phyloP scores from a whole-genome alignment of 1,140 invertebrate species.

The Drosophila bocki region DNA sequence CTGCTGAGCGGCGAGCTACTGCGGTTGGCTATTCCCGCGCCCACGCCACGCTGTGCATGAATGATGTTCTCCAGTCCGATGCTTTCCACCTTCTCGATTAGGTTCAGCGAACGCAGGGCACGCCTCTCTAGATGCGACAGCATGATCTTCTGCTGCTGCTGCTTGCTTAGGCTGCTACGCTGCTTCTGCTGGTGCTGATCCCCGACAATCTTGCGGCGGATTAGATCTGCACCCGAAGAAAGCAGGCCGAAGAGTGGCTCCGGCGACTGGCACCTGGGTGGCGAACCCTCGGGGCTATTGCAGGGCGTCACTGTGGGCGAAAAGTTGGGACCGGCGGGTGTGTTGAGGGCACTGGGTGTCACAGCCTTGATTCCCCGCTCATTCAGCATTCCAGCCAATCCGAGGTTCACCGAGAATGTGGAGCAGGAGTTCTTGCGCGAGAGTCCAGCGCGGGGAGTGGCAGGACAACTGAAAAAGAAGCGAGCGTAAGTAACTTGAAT shows the following conservation, averaged over 20 bases:
- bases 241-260: conserved; percentile 88
- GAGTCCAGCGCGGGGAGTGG: conserved; percentile 87
- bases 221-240: conserved; percentile 90
- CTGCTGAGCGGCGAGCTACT: conserved; percentile 88
- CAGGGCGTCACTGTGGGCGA: conserved; percentile 93
- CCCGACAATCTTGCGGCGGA: conserved; percentile 89
- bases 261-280: conserved; percentile 87
- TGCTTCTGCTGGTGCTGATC: conserved; percentile 77
- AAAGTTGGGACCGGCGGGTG: conserved; percentile 89
- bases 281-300: conserved; percentile 89
- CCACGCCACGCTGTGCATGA: conserved; percentile 85
- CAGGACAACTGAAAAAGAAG: conserved; percentile 79
- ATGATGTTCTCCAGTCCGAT: conserved; percentile 90
- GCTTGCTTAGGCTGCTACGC: conserved; percentile 73
- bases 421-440: conserved; percentile 90
- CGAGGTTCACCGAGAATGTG: conserved; percentile 92
- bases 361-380: conserved; percentile 92
- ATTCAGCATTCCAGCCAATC: conserved; percentile 92
- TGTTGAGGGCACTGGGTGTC: conserved; percentile 88
- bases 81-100: conserved; percentile 89
- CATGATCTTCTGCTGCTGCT: conserved; percentile 84
- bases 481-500: not conserved
- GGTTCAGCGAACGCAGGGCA: conserved; percentile 86
- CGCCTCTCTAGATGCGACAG: conserved; percentile 86
- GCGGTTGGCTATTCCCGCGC: conserved; percentile 78